phyloP scores from a whole-genome alignment of 2,888 invertebrate genomes.

The Rhaphigaster nebulosa region DNA sequence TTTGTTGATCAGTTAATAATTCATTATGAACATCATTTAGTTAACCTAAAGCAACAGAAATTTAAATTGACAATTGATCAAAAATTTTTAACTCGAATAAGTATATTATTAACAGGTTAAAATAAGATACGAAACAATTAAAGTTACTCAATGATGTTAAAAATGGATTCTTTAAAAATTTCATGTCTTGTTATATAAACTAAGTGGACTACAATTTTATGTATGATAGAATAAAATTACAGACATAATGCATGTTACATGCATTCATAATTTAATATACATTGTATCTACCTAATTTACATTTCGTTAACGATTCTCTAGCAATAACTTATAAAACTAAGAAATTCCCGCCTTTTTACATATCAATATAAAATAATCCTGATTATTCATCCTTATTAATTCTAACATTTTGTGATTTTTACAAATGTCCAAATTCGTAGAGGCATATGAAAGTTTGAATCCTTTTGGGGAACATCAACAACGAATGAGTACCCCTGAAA shows the following conservation, averaged over 20 bases:
- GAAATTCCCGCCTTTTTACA: slow-evolving; percentile 47
- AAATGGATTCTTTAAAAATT: background rate
- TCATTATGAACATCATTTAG: background rate
- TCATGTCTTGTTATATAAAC: slow-evolving; percentile 5
- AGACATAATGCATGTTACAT: slow-evolving; percentile 18
- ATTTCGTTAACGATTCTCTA: slow-evolving; percentile 46
- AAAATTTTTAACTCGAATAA: background rate
- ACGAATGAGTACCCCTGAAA: slow-evolving; percentile 50
- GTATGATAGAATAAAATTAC: slow-evolving; percentile 19
- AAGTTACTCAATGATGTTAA: background rate
- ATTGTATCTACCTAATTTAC: slow-evolving; percentile 42
- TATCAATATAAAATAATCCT: slow-evolving; percentile 53
- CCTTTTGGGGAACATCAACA: slow-evolving; percentile 41
- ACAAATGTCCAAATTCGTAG: slow-evolving; percentile 49
- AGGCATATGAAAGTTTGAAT: slow-evolving; percentile 46
- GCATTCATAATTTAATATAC: slow-evolving; percentile 15
- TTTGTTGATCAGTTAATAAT: background rate
- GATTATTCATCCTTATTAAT: slow-evolving; percentile 45
- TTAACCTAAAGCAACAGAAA: background rate
- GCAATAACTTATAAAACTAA: slow-evolving; percentile 44
- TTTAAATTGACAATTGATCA: background rate
- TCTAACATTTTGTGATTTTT: slow-evolving; percentile 49
- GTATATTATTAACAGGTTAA: background rate
- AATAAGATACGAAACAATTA: background rate
- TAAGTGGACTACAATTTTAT: slow-evolving; percentile 6